Evolutionary conservation across 37 sponge, comb jelly and placozoan genomes (phyloP), one percentile per base, ranked within the genome.

Genomic region (Agelas oroides): DNA sequence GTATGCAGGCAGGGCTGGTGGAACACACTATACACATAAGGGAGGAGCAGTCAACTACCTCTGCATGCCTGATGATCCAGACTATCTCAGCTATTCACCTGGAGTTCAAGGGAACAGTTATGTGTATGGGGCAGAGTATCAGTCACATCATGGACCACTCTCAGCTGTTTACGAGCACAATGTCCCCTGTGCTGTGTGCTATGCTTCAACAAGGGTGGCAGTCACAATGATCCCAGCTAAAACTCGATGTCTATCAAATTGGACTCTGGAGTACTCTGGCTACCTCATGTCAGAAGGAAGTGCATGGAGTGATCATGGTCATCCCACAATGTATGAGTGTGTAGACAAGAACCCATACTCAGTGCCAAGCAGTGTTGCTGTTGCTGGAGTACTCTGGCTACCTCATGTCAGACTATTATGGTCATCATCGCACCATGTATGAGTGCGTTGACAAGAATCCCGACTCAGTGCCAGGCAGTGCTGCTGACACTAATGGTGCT

Each of bases 161-260:
- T 36, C 30, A 19, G 35, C 53, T 28, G n/a, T 46, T 72, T 30
- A 1, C n/a, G n/a, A 80, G 8, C 59, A 73, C 30, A 69, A 80
- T 72, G 73, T 81, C 5, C 86, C 86, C 20, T 88, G 88, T 88
- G 82, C 77, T 52, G 82, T 88, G 24, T 88, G 88, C 58, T 81
- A 72, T 75, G 82, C 58, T 41, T 54, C 77, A n/a, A 75, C 70
- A 6, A 57, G 82, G 34, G 46, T 25, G 23, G 77, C 76, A 38
- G 34, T n/a, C 15, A 14, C 75, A 23, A 81, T 81, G 82, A 65
- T 88, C 25, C 88, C 88, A 58, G 88, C 76, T 54, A 75, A 53
- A 32, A 25, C 25, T 20, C 12, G 16, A 2, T 88, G 88, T 46
- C 88, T 82, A 35, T 6, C 65, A 28, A 32, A 23, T 18, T 88